Conservation (phyloP, 2,113 vertebrate genomes). For the Eolophus roseicapilla region DNA sequence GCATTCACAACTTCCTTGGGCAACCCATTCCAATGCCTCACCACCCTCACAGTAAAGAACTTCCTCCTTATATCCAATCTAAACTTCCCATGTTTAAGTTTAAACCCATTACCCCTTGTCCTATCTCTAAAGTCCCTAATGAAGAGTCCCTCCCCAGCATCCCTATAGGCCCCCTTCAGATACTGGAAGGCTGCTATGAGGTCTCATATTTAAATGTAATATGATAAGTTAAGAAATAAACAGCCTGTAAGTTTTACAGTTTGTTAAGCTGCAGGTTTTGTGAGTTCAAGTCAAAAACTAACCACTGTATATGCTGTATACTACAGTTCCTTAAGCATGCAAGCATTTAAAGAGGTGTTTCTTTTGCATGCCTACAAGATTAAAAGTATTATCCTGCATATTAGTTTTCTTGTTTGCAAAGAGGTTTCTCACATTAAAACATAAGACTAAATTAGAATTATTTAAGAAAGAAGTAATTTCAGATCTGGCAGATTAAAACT, state of each 20-base stretch:
- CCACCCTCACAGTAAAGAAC: too few relatives aligned
- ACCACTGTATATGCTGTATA: fast-evolving
- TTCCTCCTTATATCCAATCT: too few relatives aligned
- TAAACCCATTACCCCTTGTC: too few relatives aligned
- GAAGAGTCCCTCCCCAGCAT: too few relatives aligned
- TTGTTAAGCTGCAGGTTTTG: neutral
- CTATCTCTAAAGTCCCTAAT: too few relatives aligned
- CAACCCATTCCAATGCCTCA: too few relatives aligned
- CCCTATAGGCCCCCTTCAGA: too few relatives aligned
- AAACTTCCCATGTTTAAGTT: too few relatives aligned
- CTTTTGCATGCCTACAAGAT: neutral
- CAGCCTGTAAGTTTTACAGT: neutral
- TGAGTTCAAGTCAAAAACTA: neutral
- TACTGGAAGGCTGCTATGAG: too few relatives aligned
- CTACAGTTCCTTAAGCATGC: neutral
- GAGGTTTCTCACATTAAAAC: neutral
- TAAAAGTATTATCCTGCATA: neutral
- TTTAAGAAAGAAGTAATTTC: neutral
- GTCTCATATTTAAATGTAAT: neutral
- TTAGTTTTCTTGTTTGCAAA: neutral
- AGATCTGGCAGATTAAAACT: neutral
- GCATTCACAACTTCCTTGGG: too few relatives aligned
- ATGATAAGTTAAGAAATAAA: neutral
- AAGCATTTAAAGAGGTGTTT: neutral
- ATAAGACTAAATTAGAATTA: neutral